These are phyloP conservation scores for Limonius californicus DNA, from an alignment of 1,140 invertebrate species.

Conservation along the genomic window DNA sequence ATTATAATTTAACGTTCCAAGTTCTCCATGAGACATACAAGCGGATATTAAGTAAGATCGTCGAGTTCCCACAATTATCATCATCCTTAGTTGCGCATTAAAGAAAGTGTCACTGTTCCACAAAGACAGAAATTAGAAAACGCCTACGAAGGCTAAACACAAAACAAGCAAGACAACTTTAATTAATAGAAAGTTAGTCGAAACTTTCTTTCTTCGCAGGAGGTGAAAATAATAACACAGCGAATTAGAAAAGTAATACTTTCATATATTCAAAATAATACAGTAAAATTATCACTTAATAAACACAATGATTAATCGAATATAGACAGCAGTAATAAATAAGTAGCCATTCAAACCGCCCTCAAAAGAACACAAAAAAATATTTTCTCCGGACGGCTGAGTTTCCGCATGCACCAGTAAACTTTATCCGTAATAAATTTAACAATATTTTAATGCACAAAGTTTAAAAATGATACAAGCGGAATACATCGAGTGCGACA, in stretches of 20 bases:
- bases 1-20: too few species aligned
- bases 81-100: too few species aligned
- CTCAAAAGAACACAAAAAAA: conserved; percentile 6
- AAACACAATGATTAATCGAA: background rate
- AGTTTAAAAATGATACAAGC: conserved; percentile 24
- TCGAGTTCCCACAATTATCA: too few species aligned
- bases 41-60: too few species aligned
- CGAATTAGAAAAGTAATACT: background rate
- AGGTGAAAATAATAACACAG: background rate
- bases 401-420: conserved; percentile 28
- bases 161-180: background rate
- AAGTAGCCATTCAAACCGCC: background rate
- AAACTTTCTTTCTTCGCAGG: background rate
- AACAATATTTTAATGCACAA: conserved; percentile 2
- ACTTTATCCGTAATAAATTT: conserved; percentile 20
- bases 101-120: too few species aligned
- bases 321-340: background rate
- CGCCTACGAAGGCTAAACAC: too few species aligned
- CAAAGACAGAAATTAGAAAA: too few species aligned
- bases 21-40: too few species aligned
- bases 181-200: background rate
- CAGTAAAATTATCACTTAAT: conserved; percentile 8
- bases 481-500: conserved; percentile 15
- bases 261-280: background rate
- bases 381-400: background rate